These are phyloP conservation scores for Leptopilina myrica DNA, from an alignment of 2,888 invertebrate genomes.

Conservation along the genomic window DNA sequence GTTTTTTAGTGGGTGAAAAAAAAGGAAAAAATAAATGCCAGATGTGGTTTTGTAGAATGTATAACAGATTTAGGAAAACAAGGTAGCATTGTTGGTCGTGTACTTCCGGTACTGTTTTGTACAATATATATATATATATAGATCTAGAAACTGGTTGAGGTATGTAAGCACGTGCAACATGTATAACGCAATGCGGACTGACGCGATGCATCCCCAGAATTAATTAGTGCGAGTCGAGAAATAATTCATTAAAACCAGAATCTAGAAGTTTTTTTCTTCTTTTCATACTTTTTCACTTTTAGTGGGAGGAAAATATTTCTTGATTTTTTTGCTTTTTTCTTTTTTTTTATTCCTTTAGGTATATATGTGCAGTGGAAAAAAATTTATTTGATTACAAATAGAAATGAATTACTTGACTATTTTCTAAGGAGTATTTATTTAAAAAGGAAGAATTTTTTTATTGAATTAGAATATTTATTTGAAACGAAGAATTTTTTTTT, in stretches of 20 bases:
- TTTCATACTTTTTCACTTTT: no score
- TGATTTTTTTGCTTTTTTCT: not conserved
- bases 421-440: no score
- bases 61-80: constrained; percentile 23
- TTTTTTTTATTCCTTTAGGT: not conserved
- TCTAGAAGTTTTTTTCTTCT: not conserved
- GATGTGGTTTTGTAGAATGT: not conserved
- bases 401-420: no score
- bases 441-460: no score
- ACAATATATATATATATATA: no score
- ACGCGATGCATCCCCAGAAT: constrained; percentile 53
- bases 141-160: not conserved
- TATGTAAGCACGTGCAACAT: constrained; percentile 19
- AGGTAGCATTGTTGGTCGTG: constrained; percentile 17
- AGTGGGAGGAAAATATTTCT: not conserved
- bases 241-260: constrained; percentile 56
- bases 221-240: constrained; percentile 56
- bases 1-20: not conserved
- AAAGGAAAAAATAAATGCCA: not conserved
- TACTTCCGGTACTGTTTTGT: constrained; percentile 18
- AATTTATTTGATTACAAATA: no score
- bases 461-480: no score
- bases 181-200: constrained; percentile 46
- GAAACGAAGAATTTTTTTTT: no score
- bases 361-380: no score